Base-by-base conservation (phyloP, 2,888 invertebrate genomes). In the Chouioia cunea region DNA sequence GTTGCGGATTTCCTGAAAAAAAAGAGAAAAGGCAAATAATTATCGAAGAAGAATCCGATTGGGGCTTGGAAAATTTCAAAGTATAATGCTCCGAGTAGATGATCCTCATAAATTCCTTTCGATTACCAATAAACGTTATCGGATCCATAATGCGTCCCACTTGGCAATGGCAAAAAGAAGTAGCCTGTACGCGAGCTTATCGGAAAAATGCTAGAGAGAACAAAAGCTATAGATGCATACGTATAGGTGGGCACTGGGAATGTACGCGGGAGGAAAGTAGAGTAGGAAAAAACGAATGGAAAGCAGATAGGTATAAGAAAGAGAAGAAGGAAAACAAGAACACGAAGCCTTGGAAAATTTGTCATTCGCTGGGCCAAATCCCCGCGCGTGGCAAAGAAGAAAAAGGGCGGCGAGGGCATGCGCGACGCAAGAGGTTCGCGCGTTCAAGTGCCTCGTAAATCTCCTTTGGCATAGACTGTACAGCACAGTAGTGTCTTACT, bases 381-480 rank as follows among this genome's bases (percentile, higher is more conserved):
- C 65, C 46, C 44, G 2, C 2, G n/a, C 16, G 10, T 6, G 1
- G 36, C 6, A 36, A 6, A 36, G 4, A 36, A 10, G 12, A 36
- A 12, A 36, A 10, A 36, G 10, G 6, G n/a, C n/a, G n/a, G n/a
- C n/a, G 12, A 36, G 36, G 4, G 6, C 36, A 57, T 57, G 23
- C 22, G 16, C 47, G 36, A 22, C 46, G 53, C 54, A 36, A 48
- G 36, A 54, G 63, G 48, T 46, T 36, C 48, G 27, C 47, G 64
- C 53, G 62, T 50, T 64, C 57, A 73, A 73, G 69, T 73, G 65
- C 53, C 69, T 70, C 70, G 73, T 73, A 73, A 73, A 73, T 66
- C 66, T 73, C 23, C 63, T 73, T 70, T 63, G 66, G 54, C 65
- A 60, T 56, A 44, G 46, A 54, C 47, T 36, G 4, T 16, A n/a